A percentile compares a stretch with the other conserved stretches of the same genome.
Conservation (phyloP, 2,888 invertebrate species). For the Drepana falcataria region DNA sequence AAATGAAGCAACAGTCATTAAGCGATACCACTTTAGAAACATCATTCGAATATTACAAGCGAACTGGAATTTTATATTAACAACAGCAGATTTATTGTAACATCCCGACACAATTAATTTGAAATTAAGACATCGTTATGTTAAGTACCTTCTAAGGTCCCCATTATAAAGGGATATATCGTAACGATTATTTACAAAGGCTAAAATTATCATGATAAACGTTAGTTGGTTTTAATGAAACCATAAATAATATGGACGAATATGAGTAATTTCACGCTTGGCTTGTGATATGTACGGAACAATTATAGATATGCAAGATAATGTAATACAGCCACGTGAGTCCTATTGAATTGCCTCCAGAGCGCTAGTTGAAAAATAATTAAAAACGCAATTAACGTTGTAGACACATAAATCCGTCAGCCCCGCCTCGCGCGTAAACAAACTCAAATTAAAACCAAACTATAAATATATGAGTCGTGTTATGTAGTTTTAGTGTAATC, state of each 20-base stretch:
- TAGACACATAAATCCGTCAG: conserved; percentile 63
- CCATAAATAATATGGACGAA: conserved; percentile 15
- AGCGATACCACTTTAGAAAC: conserved; percentile 7
- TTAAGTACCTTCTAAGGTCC: conserved; percentile 30
- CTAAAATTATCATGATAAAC: conserved; percentile 1
- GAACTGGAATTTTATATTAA: conserved; percentile 58
- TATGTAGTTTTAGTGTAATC: conserved; percentile 45
- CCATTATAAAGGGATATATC: conserved; percentile 8
- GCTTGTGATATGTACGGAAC: conserved; percentile 18
- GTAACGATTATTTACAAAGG: not conserved
- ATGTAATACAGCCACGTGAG: conserved; percentile 39
- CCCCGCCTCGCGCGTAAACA: conserved; percentile 61
- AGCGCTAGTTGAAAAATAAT: conserved; percentile 69
- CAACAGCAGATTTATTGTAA: conserved; percentile 59
- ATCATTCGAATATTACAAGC: conserved; percentile 30
- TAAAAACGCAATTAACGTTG: conserved; percentile 72
- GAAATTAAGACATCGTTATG: conserved; percentile 48
- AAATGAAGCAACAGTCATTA: not conserved
- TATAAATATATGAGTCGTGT: conserved; percentile 45
- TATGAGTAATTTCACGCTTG: conserved; percentile 10
- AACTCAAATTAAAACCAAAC: conserved; percentile 46
- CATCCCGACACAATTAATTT: conserved; percentile 59
- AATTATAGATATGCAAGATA: conserved; percentile 39
- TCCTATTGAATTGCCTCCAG: conserved; percentile 66
- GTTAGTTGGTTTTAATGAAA: conserved; percentile 10